A percentile compares a stretch with the other conserved stretches of the same genome.
phyloP scores from a whole-genome alignment of 1,140 invertebrate species.

The Popillia japonica region DNA sequence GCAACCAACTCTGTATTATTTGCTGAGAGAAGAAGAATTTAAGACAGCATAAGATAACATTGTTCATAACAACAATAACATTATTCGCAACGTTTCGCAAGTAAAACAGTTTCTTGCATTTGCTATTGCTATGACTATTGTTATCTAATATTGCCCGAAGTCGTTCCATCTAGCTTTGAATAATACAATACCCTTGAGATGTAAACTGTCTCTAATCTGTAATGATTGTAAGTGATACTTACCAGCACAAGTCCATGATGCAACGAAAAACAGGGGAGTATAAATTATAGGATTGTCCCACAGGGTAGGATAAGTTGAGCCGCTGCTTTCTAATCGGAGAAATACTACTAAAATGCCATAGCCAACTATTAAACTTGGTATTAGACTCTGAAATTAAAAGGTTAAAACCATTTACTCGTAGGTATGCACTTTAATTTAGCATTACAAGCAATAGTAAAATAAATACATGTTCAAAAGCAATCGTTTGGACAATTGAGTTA shows the following conservation, averaged over 20 bases:
- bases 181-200: no score
- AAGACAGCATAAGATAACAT: background rate
- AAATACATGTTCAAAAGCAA: no score
- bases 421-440: no score
- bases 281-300: conserved; percentile 52
- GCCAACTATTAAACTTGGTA: conserved; percentile 52
- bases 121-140: no score
- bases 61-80: background rate
- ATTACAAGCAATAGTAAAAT: no score
- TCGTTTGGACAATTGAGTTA: no score
- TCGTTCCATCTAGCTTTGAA: no score
- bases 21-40: background rate
- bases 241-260: conserved; percentile 51
- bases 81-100: no score
- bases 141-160: no score
- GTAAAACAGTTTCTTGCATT: no score
- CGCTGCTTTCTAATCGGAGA: conserved; percentile 45
- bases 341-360: conserved; percentile 53
- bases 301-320: conserved; percentile 41
- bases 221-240: conserved; percentile 40
- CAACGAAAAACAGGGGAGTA: conserved; percentile 51
- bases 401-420: background rate
- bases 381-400: conserved; percentile 46
- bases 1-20: background rate
- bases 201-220: no score